Evolutionary conservation across 2,113 vertebrate genomes (phyloP).

Genomic region (Haemorhous mexicanus): DNA sequence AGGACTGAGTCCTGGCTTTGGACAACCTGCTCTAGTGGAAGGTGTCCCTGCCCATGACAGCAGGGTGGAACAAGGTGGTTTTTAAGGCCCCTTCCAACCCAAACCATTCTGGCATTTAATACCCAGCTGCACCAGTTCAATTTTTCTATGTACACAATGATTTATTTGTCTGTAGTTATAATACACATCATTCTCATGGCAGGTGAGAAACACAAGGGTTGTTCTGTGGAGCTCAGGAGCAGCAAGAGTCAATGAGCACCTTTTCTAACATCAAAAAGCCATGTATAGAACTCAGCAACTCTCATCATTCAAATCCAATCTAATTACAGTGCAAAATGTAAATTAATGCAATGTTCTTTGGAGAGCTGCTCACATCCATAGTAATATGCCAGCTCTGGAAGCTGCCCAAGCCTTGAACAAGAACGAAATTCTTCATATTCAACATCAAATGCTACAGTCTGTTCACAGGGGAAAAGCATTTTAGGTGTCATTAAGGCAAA

Average conservation of each 20-base stretch:
- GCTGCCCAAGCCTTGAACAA: neutral
- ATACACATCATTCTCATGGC: neutral
- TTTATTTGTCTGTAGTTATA: neutral
- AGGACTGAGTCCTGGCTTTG: neutral
- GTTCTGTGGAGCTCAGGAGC: neutral
- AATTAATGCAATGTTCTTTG: neutral
- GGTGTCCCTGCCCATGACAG: neutral
- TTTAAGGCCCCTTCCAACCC: neutral
- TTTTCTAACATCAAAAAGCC: neutral
- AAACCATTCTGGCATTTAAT: neutral
- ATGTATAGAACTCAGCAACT: neutral
- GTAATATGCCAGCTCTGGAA: neutral
- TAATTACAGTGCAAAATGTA: neutral
- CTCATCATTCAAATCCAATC: neutral
- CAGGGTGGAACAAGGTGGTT: accelerated
- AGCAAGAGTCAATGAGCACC: neutral
- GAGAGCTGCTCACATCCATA: neutral
- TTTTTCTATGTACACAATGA: neutral
- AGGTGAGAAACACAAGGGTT: neutral
- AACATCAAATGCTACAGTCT: neutral
- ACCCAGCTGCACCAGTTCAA: neutral
- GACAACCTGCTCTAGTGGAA: neutral
- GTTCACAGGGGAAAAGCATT: neutral
- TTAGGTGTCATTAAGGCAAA: neutral
- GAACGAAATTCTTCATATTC: neutral